Percentiles rank a stretch among this genome's conserved stretches.
These are phyloP conservation scores for Amphiprion percula DNA, from an alignment of 2,113 vertebrate species.

Conservation along the genomic window DNA sequence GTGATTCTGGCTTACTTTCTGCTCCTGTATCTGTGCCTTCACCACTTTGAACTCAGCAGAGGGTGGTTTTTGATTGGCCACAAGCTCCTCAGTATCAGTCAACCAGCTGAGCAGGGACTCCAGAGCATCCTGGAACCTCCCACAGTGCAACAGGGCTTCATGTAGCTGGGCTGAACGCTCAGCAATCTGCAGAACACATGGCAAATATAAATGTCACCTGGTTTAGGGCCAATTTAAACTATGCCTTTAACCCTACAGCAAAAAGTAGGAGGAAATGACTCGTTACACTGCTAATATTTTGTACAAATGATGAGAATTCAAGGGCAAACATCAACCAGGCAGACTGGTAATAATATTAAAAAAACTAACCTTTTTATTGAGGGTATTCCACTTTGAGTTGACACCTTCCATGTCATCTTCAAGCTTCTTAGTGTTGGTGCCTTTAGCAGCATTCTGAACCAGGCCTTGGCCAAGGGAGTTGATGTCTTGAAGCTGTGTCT, in stretches of 20 bases:
- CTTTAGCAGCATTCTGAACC: slow-evolving; percentile 93
- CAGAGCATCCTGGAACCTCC: slow-evolving; percentile 97
- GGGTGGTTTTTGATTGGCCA: slow-evolving; percentile 95
- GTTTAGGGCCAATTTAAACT: neutral
- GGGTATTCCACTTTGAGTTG: slow-evolving; percentile 93
- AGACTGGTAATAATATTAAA: neutral
- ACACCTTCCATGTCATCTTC: slow-evolving; percentile 92
- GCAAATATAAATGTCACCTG: slow-evolving; percentile 53
- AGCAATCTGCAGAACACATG: slow-evolving; percentile 86
- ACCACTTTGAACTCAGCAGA: slow-evolving; percentile 99
- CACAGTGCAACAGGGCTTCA: slow-evolving; percentile 95
- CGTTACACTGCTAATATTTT: slow-evolving; percentile 1
- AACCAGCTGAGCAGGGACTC: slow-evolving; percentile 98
- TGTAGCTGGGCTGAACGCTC: slow-evolving; percentile 95
- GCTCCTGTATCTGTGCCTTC: slow-evolving; percentile 98
- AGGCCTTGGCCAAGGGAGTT: slow-evolving; percentile 94
- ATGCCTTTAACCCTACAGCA: neutral
- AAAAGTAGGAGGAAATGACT: neutral
- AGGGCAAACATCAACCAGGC: slow-evolving; percentile 1
- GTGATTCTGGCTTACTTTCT: slow-evolving; percentile 87
- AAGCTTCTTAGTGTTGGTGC: slow-evolving; percentile 88
- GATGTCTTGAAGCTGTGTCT: slow-evolving; percentile 92
- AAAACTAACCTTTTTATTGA: slow-evolving; percentile 94
- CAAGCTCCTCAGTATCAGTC: slow-evolving; percentile 95
- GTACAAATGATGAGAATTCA: neutral